phyloP scores from a whole-genome alignment of 2,888 invertebrate species.

The Zhuqinia jingwanae region DNA sequence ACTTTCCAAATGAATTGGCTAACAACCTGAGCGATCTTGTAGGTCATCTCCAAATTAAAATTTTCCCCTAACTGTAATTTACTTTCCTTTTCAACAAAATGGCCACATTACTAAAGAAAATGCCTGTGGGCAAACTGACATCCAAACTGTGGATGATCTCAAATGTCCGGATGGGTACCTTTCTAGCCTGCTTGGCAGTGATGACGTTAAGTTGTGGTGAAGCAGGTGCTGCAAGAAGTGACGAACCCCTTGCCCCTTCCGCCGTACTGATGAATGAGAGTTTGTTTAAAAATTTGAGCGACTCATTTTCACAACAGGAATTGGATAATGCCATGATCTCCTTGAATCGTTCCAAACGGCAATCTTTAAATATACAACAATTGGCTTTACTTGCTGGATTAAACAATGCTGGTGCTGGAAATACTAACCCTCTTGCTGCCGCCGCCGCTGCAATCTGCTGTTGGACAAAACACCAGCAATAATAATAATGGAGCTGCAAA shows the following conservation, averaged over 20 bases:
- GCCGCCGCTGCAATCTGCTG: not conserved
- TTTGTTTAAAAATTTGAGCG: slow-evolving; percentile 58
- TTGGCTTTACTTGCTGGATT: slow-evolving; percentile 57
- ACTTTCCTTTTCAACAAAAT: not conserved
- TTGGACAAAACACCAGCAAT: slow-evolving; percentile 30
- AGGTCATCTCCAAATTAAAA: slow-evolving; percentile 12
- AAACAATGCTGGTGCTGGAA: not conserved
- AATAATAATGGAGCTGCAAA: slow-evolving; percentile 9
- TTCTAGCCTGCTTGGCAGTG: not conserved
- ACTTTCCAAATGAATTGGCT: slow-evolving; percentile 40
- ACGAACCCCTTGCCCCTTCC: not conserved
- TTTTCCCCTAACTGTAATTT: not conserved
- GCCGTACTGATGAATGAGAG: slow-evolving; percentile 35
- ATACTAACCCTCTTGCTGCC: slow-evolving; percentile 1
- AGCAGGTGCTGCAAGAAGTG: not conserved
- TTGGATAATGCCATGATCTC: slow-evolving; percentile 63
- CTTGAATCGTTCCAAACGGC: slow-evolving; percentile 56
- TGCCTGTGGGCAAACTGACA: slow-evolving; percentile 1
- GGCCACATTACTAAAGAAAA: not conserved
- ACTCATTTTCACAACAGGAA: slow-evolving; percentile 51
- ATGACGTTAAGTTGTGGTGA: slow-evolving; percentile 19
- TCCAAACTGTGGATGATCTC: slow-evolving; percentile 53
- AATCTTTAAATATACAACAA: slow-evolving; percentile 58
- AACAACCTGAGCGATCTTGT: slow-evolving; percentile 17
- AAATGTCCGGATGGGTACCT: slow-evolving; percentile 24